phyloP scores from a whole-genome alignment of 2,113 vertebrate genomes.

The Solenodon paradoxus region DNA sequence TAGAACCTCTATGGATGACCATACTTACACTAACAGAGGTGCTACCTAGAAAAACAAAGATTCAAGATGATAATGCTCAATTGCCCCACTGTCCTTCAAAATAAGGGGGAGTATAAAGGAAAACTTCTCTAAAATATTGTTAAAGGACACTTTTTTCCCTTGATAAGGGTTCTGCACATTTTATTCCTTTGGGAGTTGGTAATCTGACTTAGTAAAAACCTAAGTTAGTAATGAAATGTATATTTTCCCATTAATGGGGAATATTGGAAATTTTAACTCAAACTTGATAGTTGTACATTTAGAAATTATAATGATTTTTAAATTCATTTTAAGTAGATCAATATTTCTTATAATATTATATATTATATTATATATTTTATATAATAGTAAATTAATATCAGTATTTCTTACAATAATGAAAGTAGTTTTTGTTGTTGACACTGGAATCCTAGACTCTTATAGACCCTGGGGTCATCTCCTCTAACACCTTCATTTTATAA shows the following conservation, averaged over 20 bases:
- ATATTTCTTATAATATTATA: not conserved
- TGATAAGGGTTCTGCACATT: not conserved
- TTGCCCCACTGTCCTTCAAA: not conserved
- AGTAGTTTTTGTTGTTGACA: not conserved
- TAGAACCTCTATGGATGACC: not conserved
- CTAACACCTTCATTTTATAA: not conserved
- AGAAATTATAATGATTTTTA: not conserved
- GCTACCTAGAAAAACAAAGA: not conserved
- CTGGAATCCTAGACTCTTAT: not conserved
- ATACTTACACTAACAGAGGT: not conserved
- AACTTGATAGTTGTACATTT: not conserved
- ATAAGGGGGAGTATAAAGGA: not conserved
- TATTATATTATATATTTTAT: too few species aligned
- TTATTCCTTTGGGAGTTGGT: not conserved
- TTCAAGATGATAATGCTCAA: too few species aligned
- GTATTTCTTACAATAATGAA: not conserved
- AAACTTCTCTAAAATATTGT: not conserved
- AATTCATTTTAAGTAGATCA: not conserved
- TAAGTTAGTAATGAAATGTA: not conserved
- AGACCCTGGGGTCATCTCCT: not conserved
- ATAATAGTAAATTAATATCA: too few species aligned
- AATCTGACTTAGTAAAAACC: not conserved
- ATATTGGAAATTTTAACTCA: not conserved
- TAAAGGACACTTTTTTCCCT: not conserved
- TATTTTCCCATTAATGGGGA: conserved; percentile 17